phyloP scores from a whole-genome alignment of 2,888 invertebrate genomes.

The Netelia inedita region DNA sequence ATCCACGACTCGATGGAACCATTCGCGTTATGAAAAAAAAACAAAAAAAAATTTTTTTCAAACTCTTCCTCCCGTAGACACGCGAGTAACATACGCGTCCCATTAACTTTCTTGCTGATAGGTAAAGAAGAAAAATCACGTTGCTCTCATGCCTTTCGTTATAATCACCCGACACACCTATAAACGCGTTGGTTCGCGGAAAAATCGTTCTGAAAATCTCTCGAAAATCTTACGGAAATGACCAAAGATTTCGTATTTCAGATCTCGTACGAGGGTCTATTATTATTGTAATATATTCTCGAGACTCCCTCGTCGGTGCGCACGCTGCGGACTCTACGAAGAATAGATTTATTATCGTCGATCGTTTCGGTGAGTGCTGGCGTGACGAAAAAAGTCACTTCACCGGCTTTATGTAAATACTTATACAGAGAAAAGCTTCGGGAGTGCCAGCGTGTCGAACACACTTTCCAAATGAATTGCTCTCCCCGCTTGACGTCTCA shows the following conservation, averaged over 20 bases:
- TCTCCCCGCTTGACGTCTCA: conserved; percentile 73
- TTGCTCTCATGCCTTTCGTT: background rate
- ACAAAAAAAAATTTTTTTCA: background rate
- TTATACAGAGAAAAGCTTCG: conserved; percentile 61
- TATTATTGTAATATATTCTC: conserved; percentile 25
- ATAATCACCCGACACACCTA: background rate
- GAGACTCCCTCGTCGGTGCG: conserved; percentile 9
- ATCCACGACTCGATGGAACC: background rate
- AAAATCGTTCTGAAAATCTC: conserved; percentile 34
- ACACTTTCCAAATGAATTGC: conserved; percentile 81
- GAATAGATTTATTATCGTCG: conserved; percentile 66
- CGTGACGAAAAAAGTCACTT: conserved; percentile 54
- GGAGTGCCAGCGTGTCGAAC: conserved; percentile 55
- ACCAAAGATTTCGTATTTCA: conserved; percentile 34
- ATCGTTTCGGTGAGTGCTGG: conserved; percentile 60
- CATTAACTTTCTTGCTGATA: background rate
- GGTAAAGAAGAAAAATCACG: background rate
- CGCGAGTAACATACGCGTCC: background rate
- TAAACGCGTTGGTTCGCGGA: conserved; percentile 23
- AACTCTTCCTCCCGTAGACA: background rate
- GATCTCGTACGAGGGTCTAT: background rate
- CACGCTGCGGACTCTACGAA: conserved; percentile 27
- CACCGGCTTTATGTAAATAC: conserved; percentile 5
- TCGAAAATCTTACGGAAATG: background rate
- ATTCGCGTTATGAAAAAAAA: background rate